phyloP scores from a whole-genome alignment of 2,113 vertebrate species.

The Cynopterus brachyotis region DNA sequence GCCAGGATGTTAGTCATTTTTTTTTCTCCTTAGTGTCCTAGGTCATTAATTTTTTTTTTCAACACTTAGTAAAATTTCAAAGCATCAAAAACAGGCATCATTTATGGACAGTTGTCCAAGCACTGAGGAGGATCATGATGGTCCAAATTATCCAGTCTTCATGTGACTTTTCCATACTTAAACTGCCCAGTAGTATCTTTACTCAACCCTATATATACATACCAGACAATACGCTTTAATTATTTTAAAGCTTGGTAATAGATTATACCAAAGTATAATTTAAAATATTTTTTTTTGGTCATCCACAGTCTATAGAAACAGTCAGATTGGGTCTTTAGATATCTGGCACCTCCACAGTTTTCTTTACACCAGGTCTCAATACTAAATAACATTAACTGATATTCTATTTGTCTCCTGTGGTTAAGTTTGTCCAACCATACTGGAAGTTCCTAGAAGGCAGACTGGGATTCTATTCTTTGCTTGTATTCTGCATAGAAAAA shows the following conservation, averaged over 20 bases:
- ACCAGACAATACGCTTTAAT: neutral
- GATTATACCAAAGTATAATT: neutral
- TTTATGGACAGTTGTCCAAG: neutral
- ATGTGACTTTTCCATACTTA: neutral
- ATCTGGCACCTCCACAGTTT: neutral
- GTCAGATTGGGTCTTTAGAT: neutral
- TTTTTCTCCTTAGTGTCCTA: neutral
- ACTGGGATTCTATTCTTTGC: neutral
- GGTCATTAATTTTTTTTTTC: neutral
- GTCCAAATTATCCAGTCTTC: neutral
- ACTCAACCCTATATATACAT: neutral
- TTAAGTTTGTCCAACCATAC: neutral
- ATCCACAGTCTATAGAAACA: neutral
- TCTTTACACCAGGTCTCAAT: neutral
- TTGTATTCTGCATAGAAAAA: neutral
- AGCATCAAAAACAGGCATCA: neutral
- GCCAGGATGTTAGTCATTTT: neutral
- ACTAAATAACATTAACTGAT: neutral
- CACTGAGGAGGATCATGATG: neutral
- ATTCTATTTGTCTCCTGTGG: neutral
- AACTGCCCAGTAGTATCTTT: neutral
- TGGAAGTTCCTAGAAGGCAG: neutral
- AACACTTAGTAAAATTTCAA: neutral
- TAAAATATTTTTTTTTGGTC: neutral
- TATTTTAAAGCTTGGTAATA: neutral